Conservation (phyloP, 2,888 invertebrate species). For the Halocaridina rubra region DNA sequence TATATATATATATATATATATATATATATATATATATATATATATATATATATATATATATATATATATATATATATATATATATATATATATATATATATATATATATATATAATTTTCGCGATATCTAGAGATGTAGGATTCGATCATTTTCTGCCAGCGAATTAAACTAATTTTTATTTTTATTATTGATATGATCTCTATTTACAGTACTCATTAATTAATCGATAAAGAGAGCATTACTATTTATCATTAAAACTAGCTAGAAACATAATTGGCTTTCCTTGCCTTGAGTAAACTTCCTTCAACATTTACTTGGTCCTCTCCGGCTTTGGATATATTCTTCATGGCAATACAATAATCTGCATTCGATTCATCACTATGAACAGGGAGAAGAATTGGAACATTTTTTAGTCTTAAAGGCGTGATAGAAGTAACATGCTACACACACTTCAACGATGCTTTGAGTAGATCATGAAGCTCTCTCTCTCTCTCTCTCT, state of each 20-base stretch:
- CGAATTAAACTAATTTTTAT: too few species aligned
- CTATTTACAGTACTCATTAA: too few species aligned
- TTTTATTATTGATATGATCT: too few species aligned
- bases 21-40: not conserved
- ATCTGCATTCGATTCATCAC: too few species aligned
- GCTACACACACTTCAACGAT: not conserved
- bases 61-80: not conserved
- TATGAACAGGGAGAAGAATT: not conserved
- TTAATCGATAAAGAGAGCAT: too few species aligned
- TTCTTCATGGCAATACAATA: too few species aligned
- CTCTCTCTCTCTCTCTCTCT: not conserved
- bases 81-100: conserved; percentile 9
- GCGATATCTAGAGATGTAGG: not conserved
- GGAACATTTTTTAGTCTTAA: not conserved
- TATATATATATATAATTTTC: not conserved
- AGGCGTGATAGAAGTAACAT: conserved; percentile 28
- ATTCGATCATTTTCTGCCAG: not conserved
- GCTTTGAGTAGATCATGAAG: not conserved
- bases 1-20: not conserved
- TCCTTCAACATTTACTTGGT: too few species aligned
- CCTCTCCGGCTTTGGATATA: too few species aligned
- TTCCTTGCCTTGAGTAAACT: too few species aligned
- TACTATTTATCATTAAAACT: not conserved
- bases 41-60: not conserved
- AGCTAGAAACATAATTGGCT: not conserved